These are phyloP conservation scores for Onychostruthus taczanowskii DNA, from an alignment of 2,113 vertebrate genomes.

Conservation along the genomic window DNA sequence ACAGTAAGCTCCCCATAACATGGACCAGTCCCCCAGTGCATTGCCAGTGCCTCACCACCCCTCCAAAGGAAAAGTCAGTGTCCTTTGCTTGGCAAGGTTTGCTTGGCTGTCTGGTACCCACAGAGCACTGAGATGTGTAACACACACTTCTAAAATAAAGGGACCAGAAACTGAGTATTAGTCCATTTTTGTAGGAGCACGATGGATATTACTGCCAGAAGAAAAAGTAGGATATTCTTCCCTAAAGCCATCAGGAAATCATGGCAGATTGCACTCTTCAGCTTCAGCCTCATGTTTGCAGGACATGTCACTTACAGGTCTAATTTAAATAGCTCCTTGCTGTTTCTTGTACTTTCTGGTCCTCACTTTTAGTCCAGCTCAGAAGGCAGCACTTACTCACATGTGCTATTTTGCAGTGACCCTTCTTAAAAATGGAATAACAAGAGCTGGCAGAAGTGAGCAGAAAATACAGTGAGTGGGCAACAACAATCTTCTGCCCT, in stretches of 20 bases:
- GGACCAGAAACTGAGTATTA: neutral
- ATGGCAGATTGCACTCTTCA: neutral
- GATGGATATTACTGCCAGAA: neutral
- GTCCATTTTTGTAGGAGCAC: neutral
- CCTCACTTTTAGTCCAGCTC: neutral
- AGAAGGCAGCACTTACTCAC: neutral
- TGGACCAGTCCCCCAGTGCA: neutral
- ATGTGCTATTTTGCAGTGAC: neutral
- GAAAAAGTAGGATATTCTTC: neutral
- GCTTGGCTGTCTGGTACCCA: neutral
- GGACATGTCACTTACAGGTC: neutral
- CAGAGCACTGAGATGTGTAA: neutral
- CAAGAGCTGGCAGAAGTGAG: neutral
- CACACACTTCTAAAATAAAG: neutral
- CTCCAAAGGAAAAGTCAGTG: neutral
- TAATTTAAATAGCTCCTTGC: neutral
- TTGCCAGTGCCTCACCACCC: neutral
- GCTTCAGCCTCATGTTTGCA: neutral
- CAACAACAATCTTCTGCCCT: neutral
- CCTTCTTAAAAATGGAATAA: neutral
- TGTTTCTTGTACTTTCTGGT: neutral
- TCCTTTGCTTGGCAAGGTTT: neutral
- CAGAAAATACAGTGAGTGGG: neutral
- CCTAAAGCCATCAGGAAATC: neutral
- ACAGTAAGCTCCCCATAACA: fast-evolving